These are phyloP conservation scores for Acanthosoma haemorrhoidale DNA, from an alignment of 2,888 invertebrate genomes.

Conservation along the genomic window DNA sequence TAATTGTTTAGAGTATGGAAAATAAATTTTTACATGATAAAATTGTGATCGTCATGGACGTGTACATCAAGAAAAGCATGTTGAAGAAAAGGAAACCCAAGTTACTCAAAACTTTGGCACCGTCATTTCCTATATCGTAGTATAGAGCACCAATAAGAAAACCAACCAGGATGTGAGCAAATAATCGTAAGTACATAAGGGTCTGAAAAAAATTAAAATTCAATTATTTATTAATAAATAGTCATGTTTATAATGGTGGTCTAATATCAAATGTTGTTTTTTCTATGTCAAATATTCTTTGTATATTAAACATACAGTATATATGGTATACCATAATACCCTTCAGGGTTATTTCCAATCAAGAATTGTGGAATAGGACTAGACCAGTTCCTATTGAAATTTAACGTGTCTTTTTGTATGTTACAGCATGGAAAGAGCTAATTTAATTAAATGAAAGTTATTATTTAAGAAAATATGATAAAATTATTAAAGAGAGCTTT, in stretches of 20 bases:
- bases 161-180: slow-evolving; percentile 90
- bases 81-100: slow-evolving; percentile 96
- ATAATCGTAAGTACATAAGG: slow-evolving; percentile 86
- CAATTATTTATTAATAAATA: not conserved
- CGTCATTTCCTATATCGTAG: slow-evolving; percentile 93
- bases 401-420: no score
- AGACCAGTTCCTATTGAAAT: no score
- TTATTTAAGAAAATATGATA: not conserved
- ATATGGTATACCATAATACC: no score
- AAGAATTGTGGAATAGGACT: no score
- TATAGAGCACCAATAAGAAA: slow-evolving; percentile 91
- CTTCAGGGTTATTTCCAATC: no score
- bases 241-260: not conserved
- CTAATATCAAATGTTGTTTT: not conserved
- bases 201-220: slow-evolving; percentile 59
- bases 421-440: no score
- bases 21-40: slow-evolving; percentile 74
- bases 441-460: not conserved
- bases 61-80: slow-evolving; percentile 98
- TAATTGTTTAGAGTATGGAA: not conserved
- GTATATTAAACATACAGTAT: no score
- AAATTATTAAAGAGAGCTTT: not conserved
- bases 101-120: slow-evolving; percentile 91
- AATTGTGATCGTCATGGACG: slow-evolving; percentile 98
- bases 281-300: no score